Percentiles rank a stretch among this genome's conserved stretches.
phyloP scores from a whole-genome alignment of 2,113 vertebrate species.

The Solenodon paradoxus region DNA sequence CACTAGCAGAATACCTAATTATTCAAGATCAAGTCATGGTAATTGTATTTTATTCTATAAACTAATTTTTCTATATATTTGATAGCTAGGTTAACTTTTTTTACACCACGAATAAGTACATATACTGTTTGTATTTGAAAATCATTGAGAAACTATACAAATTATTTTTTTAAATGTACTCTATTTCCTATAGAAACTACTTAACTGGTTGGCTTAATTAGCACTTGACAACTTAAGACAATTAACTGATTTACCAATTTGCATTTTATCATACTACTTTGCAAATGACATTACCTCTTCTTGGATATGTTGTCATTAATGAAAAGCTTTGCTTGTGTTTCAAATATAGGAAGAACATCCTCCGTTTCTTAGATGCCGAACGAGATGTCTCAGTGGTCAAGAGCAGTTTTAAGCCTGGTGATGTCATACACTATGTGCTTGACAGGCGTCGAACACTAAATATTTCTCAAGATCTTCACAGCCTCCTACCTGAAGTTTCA shows the following conservation, averaged over 20 bases:
- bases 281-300: not conserved
- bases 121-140: not conserved
- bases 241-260: not conserved
- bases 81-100: not conserved
- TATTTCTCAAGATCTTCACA: slow-evolving; percentile 88
- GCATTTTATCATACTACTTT: not conserved
- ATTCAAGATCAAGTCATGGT: not conserved
- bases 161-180: not conserved
- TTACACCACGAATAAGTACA: not conserved
- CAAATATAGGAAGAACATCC: slow-evolving; percentile 88
- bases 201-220: not conserved
- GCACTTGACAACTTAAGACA: not conserved
- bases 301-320: fast-evolving
- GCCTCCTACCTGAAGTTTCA: slow-evolving; percentile 90
- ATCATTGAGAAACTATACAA: not conserved
- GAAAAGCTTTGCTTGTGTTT: slow-evolving; percentile 53
- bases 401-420: slow-evolving; percentile 91
- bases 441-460: slow-evolving; percentile 90
- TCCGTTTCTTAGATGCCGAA: slow-evolving; percentile 91
- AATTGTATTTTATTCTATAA: not conserved
- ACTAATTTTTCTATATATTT: not conserved
- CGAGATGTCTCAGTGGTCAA: slow-evolving; percentile 91
- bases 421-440: slow-evolving; percentile 91
- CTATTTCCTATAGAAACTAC: not conserved
- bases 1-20: not conserved